Evolutionary conservation across 2,888 invertebrate genomes (phyloP), one percentile per base, ranked within the genome.

Genomic region (Eulithis testata): DNA sequence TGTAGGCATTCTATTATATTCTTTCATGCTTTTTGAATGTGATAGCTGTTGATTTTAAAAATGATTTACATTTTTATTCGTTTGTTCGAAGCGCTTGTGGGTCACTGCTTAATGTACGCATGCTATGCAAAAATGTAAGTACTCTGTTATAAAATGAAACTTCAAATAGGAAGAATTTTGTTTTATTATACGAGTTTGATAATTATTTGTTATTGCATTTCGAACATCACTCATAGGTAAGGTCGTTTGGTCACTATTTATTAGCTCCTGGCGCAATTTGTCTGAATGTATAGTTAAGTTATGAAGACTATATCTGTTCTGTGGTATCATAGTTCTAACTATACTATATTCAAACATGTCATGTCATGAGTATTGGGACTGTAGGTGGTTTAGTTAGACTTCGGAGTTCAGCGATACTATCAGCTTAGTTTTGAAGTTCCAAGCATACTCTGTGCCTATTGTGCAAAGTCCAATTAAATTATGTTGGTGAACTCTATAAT

Each of bases 401-500:
- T 31, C 51, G 6, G n/a, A 51, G 31, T 51, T 51, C 51, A 6
- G 50, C 27, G 31, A 51, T 51, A 51, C 5, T 51, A 49, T 49
- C 49, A 8, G 9, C 14, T 36, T 50, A 50, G 50, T 58, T 44
- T 44, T 3, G 27, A 45, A 45, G 52, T 36, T 9, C 52, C 9
- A 45, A 60, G 53, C 47, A 55, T 54, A 49, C 60, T 47, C 60
- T 3, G 37, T 40, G 54, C 54, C 47, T 54, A 61, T 61, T 61
- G 54, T 49, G 49, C 12, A 31, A 21, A 12, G 49, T 36, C 0
- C 36, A 57, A 31, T 49, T 37, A 49, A 37, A 57, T 14, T 12
- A 2, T 11, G 21, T 49, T 49, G 11, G 21, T 21, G 21, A 40
- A 3, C 40, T 8, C 6, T 11, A 11, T 8, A n/a, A n/a, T 3